Percentiles rank a stretch among this genome's conserved stretches.
phyloP scores from a whole-genome alignment of 2,888 invertebrate genomes.

The Zootermopsis nevadensis region DNA sequence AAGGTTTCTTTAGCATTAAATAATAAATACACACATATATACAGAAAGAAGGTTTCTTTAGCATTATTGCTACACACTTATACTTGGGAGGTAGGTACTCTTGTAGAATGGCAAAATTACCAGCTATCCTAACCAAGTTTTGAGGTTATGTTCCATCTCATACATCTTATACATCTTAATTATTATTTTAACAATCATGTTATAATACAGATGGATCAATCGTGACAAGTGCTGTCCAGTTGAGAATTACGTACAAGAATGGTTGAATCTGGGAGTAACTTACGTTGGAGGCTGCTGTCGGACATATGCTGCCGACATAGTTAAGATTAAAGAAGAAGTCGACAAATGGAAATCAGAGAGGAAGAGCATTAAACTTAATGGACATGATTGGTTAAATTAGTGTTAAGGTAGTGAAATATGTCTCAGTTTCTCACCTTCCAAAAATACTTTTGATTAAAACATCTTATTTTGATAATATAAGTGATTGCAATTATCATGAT shows the following conservation, averaged over 20 bases:
- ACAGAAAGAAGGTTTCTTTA: no score
- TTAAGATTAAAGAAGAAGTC: constrained; percentile 76
- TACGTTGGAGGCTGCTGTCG: constrained; percentile 95
- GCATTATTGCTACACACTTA: no score
- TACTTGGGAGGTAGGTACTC: no score
- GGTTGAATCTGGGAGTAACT: constrained; percentile 83
- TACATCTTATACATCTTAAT: background rate
- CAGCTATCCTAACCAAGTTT: no score
- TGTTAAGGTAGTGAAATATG: no score
- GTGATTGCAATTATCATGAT: no score
- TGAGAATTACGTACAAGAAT: constrained; percentile 78
- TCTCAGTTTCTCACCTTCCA: no score
- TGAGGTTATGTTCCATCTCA: background rate
- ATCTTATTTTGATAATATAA: no score
- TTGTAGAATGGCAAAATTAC: no score
- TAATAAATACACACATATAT: no score
- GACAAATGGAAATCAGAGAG: constrained; percentile 61
- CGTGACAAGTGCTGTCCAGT: constrained; percentile 77
- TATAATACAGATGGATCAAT: constrained; percentile 62
- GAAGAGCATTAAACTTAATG: background rate
- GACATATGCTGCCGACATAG: constrained; percentile 84
- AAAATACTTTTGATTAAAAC: no score
- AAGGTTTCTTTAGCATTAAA: no score
- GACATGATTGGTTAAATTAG: background rate
- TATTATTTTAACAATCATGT: background rate